Percentiles rank a stretch among this genome's conserved stretches.
phyloP scores from a whole-genome alignment of 2,888 invertebrate genomes.

The Cetonia aurata region DNA sequence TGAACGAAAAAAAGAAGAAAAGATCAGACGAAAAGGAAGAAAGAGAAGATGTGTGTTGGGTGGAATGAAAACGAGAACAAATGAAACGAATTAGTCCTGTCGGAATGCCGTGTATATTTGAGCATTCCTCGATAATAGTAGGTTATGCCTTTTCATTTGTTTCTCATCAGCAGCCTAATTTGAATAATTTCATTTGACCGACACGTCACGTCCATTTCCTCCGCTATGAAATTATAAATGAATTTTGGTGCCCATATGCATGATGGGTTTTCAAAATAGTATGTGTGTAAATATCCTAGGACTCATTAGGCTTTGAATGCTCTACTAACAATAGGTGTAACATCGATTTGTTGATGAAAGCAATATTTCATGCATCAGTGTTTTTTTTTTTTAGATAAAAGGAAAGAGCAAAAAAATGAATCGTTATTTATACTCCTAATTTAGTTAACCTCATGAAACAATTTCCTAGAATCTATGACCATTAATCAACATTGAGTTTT shows the following conservation, averaged over 20 bases:
- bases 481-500: no score
- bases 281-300: constrained; percentile 7
- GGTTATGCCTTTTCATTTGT: constrained; percentile 61
- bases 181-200: constrained; percentile 58
- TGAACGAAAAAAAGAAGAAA: constrained; percentile 22
- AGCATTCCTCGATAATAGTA: constrained; percentile 60
- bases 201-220: constrained; percentile 43
- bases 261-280: not conserved
- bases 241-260: constrained; percentile 8
- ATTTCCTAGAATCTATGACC: no score
- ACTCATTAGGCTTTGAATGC: constrained; percentile 2
- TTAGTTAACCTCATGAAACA: no score
- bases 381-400: no score
- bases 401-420: no score
- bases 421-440: no score
- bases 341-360: no score
- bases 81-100: constrained; percentile 50
- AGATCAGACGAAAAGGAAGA: constrained; percentile 12
- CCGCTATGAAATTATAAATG: constrained; percentile 36
- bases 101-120: constrained; percentile 59
- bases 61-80: constrained; percentile 43
- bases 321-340: not conserved
- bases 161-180: constrained; percentile 61
- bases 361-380: no score
- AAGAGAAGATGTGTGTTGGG: not conserved